Percentiles rank a stretch among this genome's conserved stretches.
Evolutionary conservation across 2,113 vertebrate genomes (phyloP).

Genomic region (Phaethon lepturus): DNA sequence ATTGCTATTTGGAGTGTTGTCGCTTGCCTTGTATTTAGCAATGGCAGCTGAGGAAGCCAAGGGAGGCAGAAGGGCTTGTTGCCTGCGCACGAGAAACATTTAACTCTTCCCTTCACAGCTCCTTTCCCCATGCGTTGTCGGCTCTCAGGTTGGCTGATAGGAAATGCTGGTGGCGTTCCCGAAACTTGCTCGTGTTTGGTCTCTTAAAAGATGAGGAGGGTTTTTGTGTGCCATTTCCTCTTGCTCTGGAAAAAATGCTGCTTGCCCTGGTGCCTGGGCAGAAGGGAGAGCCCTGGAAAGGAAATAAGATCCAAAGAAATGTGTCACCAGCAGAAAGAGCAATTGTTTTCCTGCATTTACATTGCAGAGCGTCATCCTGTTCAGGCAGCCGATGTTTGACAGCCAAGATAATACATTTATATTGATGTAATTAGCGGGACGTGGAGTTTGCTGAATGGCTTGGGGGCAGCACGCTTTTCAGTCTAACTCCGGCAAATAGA

Average conservation of each 20-base stretch:
- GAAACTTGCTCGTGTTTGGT: rapidly evolving
- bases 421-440: constrained; percentile 63
- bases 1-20: neutral
- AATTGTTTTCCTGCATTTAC: constrained; percentile 38
- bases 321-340: constrained; percentile 48
- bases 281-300: neutral
- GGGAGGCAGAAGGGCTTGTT: neutral
- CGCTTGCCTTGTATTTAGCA: neutral
- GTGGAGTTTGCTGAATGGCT: constrained; percentile 47
- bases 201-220: neutral
- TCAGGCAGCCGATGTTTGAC: constrained; percentile 11
- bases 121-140: rapidly evolving
- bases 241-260: neutral
- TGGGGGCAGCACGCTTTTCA: constrained; percentile 38
- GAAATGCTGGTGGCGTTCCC: neutral
- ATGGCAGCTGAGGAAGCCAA: neutral
- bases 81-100: neutral
- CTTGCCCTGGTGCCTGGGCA: neutral
- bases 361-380: neutral
- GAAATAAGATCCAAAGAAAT: constrained; percentile 28
- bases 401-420: constrained; percentile 61
- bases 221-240: neutral
- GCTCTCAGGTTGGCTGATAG: neutral
- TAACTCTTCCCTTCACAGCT: neutral
- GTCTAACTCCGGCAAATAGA: constrained; percentile 28